Percentiles rank a stretch among this genome's conserved stretches.
These are phyloP conservation scores for Astyanax mexicanus DNA, from an alignment of 2,797 vertebrate genomes.

Conservation along the genomic window DNA sequence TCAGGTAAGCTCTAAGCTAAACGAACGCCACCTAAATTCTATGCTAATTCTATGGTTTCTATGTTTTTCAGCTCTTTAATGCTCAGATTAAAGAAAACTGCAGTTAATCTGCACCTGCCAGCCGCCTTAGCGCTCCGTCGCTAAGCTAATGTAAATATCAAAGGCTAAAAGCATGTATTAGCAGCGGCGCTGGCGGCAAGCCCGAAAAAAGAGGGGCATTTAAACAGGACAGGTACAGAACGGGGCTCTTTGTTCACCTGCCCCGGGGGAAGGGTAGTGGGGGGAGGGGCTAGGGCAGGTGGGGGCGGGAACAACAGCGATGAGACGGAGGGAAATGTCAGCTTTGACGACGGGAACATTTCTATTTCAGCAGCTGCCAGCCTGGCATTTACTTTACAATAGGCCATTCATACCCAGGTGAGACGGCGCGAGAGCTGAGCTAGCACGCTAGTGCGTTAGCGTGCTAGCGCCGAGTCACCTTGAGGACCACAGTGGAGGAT, in stretches of 20 bases:
- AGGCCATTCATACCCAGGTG: constrained; percentile 76
- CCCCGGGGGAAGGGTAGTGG: constrained; percentile 50
- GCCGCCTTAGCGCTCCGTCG: constrained; percentile 58
- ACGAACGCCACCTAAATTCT: too few species aligned
- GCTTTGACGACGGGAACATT: constrained; percentile 76
- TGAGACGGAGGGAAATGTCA: constrained; percentile 78
- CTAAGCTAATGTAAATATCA: constrained; percentile 65
- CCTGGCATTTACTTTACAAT: constrained; percentile 82
- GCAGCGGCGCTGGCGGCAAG: constrained; percentile 57
- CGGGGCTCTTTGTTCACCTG: constrained; percentile 67
- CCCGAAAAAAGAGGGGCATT: constrained; percentile 34
- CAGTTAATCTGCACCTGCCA: constrained; percentile 33
- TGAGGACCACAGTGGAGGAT: constrained; percentile 54
- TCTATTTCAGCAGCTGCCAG: constrained; percentile 71
- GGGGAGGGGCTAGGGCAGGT: constrained; percentile 9
- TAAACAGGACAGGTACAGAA: constrained; percentile 72
- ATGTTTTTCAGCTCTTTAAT: too few species aligned
- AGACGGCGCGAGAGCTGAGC: constrained; percentile 75
- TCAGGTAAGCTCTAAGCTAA: too few species aligned
- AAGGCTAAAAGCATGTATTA: constrained; percentile 63
- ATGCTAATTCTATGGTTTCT: too few species aligned
- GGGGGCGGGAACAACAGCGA: constrained; percentile 60
- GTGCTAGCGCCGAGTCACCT: constrained; percentile 60
- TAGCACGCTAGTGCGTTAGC: constrained; percentile 42
- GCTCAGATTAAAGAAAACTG: too few species aligned